Evolutionary conservation across 2,113 vertebrate species (phyloP).

Genomic region (Ceuthmochares aereus): DNA sequence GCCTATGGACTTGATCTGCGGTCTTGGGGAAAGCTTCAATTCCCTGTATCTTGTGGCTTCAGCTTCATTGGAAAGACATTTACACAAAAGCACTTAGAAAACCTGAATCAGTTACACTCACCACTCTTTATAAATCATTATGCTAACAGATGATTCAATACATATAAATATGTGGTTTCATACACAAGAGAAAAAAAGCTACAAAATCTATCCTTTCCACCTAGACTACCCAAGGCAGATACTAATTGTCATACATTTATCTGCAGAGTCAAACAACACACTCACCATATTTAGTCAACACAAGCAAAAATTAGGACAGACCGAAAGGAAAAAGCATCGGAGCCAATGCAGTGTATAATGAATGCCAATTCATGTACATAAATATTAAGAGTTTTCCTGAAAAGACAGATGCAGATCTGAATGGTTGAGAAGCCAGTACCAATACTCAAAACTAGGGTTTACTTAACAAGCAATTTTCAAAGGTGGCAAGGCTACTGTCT

Average conservation of each 20-base stretch:
- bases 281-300: background rate
- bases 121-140: background rate
- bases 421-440: background rate
- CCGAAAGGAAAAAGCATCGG: background rate
- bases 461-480: background rate
- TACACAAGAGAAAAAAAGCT: background rate
- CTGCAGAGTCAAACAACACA: background rate
- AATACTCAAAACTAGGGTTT: background rate
- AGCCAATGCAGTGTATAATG: background rate
- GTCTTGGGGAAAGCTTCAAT: background rate
- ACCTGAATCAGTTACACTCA: background rate
- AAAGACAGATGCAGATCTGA: background rate
- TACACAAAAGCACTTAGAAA: background rate
- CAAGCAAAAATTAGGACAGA: constrained; percentile 1
- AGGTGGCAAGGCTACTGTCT: background rate
- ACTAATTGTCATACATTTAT: background rate
- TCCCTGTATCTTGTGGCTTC: background rate
- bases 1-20: background rate
- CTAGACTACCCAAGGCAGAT: background rate
- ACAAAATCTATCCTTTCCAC: background rate
- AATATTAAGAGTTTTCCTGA: constrained; percentile 22
- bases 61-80: background rate
- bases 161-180: background rate
- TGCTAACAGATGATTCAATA: background rate
- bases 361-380: background rate